phyloP scores from a whole-genome alignment of 2,888 invertebrate genomes.

The Cheilosia variabilis region DNA sequence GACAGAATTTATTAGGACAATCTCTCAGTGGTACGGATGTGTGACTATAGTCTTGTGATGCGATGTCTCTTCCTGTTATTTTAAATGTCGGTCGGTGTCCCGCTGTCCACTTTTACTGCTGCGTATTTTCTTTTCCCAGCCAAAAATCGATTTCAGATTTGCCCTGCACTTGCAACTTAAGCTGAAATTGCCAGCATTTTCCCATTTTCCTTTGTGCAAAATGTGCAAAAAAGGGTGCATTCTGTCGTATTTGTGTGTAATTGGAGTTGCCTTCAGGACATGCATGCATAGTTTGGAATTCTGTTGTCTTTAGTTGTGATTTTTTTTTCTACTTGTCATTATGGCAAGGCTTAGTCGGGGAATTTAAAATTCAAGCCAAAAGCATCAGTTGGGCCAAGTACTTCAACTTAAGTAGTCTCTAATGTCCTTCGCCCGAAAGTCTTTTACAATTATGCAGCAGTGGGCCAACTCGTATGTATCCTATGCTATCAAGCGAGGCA shows the following conservation, averaged over 20 bases:
- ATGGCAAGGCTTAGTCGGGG: constrained; percentile 12
- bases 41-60: constrained; percentile 3
- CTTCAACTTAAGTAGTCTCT: constrained; percentile 21
- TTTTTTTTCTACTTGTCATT: constrained; percentile 3
- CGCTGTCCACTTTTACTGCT: constrained; percentile 30
- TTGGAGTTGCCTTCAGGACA: constrained; percentile 3
- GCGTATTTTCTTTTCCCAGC: neutral
- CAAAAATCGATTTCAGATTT: constrained; percentile 53
- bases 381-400: constrained; percentile 19
- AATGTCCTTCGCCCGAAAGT: neutral
- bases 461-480: neutral
- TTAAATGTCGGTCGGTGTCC: constrained; percentile 30
- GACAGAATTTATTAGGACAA: constrained; percentile 65
- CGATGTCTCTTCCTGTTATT: constrained; percentile 26
- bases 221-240: neutral
- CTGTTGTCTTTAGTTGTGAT: constrained; percentile 3
- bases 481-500: neutral
- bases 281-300: neutral
- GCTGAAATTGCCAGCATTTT: constrained; percentile 19
- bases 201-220: neutral
- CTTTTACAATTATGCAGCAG: constrained; percentile 48
- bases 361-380: constrained; percentile 17
- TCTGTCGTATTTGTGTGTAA: constrained; percentile 4
- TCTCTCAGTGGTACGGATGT: constrained; percentile 38
- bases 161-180: constrained; percentile 46